Conservation (phyloP, 2,113 vertebrate genomes). For the Larimichthys polyactis region DNA sequence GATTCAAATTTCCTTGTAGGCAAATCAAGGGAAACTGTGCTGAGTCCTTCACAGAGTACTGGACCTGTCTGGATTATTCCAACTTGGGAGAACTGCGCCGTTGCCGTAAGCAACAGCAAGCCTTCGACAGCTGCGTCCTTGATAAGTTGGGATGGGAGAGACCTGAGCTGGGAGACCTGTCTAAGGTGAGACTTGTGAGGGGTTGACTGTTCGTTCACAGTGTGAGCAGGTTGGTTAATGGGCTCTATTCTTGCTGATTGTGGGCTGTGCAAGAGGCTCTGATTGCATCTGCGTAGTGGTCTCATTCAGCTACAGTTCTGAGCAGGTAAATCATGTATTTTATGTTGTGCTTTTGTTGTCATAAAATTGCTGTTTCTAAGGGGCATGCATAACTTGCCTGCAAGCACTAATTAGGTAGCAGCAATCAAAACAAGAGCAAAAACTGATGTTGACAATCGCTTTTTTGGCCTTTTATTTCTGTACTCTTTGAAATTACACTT, state of each 20-base stretch:
- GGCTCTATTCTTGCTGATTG: conserved; percentile 58
- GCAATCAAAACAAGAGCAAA: conserved; percentile 28
- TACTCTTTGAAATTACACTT: conserved; percentile 28
- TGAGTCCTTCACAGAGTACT: conserved; percentile 95
- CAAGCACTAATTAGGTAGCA: conserved; percentile 20
- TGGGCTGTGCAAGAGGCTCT: conserved; percentile 44
- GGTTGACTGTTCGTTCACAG: conserved; percentile 36
- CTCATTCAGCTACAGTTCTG: conserved; percentile 22
- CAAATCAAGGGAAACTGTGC: conserved; percentile 93
- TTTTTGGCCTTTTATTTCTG: conserved; percentile 34
- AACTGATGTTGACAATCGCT: conserved; percentile 4
- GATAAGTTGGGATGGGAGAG: conserved; percentile 96
- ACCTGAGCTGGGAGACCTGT: conserved; percentile 92
- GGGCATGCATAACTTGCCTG: background rate
- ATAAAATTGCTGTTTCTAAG: conserved; percentile 23
- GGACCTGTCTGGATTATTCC: conserved; percentile 94
- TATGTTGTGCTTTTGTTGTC: conserved; percentile 12
- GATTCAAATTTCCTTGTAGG: conserved; percentile 77
- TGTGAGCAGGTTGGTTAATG: conserved; percentile 39
- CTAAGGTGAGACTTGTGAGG: conserved; percentile 88
- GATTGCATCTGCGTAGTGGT: conserved; percentile 55
- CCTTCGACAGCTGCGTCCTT: conserved; percentile 95
- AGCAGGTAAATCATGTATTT: conserved; percentile 41
- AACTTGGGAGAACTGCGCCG: conserved; percentile 84
- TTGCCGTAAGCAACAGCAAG: conserved; percentile 91